Base-by-base conservation (phyloP, 2,888 invertebrate genomes). In the Drosophila koepferae region DNA sequence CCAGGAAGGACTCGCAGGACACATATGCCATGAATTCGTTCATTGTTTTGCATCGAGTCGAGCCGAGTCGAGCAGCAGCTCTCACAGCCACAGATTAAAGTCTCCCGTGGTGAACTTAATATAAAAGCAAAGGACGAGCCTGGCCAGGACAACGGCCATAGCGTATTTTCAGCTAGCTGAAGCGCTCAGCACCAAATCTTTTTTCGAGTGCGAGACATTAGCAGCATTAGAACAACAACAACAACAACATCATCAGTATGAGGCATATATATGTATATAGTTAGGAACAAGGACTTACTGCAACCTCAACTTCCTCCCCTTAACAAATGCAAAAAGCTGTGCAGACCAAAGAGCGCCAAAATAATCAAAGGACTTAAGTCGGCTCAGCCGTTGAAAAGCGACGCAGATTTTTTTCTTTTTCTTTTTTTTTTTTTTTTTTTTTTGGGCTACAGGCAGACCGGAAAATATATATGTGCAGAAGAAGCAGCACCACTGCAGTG, bases 21-120 rank as follows among this genome's bases (percentile, higher is more conserved):
- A 91, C 91, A 91, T 86, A 90, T 91, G 91, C 83, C 87, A 89
- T 81, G 89, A 86, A 83, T 85, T 84, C 79, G 86, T 72, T 85
- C 85, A 85, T 85, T 85, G 85, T 85, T 85, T 85, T 89, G 85
- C 85, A 85, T 85, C 80, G 86, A 77, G 72, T 66, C 71, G 76
- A 76, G 72, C 62, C 74, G 82, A 80, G 80, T 64, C 68, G 76
- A 73, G 54, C 40, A 41, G 55, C 41, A 44, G 58, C 69, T 74
- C 65, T 56, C 71, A 80, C 61, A 74, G 86, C 80, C 81, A 68
- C 82, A 91, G 92, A 92, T 92, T 92, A 92, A 92, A 91, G 91
- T 90, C 92, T 92, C 92, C 92, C 88, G 92, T 90, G 92, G 92
- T 80, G 92, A 92, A 91, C 90, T 92, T 91, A 91, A 92, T 92